Base-by-base conservation (phyloP, 2,797 vertebrate genomes). In the Prunella strophiata region DNA sequence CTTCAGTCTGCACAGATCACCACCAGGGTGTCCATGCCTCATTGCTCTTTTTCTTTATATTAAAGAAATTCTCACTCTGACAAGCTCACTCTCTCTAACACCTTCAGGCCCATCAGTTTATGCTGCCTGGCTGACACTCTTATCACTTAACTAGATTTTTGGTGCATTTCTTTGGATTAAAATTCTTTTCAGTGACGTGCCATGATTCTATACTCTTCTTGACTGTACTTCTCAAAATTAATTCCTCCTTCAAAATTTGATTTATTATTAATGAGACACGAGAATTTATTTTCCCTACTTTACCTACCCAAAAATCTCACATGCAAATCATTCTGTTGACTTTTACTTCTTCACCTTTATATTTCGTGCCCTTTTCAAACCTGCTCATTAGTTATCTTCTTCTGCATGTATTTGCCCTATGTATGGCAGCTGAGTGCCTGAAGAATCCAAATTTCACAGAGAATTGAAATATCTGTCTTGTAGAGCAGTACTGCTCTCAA, bases 221-320 rank as follows among this genome's bases (percentile, higher is more conserved):
- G 63, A 57, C 22, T 1, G 5, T 26, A 47, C 11, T 70, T 83
- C 42, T 79, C 3, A 7, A 74, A 88, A 67, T 16, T 3, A 76
- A 50, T 66, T 87, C 9, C 8, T 70, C 29, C 47, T 91, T 90
- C n/a, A 74, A 45, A 77, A n/a, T 55, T 66, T 34, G 18, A 21
- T 51, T 57, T 78, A 40, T 54, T 73, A 27, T 26, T 50, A 58
- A 14, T 47, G 38, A 47, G 30, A 42, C 15, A 40, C 11, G 7
- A 77, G 26, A 78, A 47, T 80, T 80, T 70, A 12, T 88, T 88
- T 90, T 45, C 10, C 16, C 5, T 66, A 16, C 5, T 66, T 70
- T 27, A 45, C 4, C 10, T 0, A 1, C 13, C 5, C 9, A 19
- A 2, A 15, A 67, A 38, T n/a, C 6, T 2, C 11, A 32, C 25